Conservation (phyloP, 2,113 vertebrate species). For the Clarias magur region DNA sequence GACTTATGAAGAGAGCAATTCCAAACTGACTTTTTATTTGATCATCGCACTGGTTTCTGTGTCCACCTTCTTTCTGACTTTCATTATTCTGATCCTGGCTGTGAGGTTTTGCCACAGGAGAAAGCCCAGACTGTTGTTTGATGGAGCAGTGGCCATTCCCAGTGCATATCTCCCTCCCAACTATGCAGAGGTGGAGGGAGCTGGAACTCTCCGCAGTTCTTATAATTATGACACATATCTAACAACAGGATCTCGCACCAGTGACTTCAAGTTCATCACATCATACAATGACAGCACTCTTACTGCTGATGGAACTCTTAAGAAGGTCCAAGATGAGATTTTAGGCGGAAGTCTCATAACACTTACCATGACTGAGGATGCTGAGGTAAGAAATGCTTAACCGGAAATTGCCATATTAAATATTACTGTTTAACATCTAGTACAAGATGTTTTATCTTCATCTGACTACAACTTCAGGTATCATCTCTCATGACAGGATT, state of each 20-base stretch:
- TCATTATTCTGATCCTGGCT: too few relatives aligned
- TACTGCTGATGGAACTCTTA: slow-evolving; percentile 6
- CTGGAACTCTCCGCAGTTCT: slow-evolving; percentile 24
- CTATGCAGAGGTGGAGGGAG: too few relatives aligned
- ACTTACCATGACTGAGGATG: slow-evolving; percentile 4
- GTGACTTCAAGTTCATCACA: slow-evolving; percentile 45
- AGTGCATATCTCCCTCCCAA: too few relatives aligned
- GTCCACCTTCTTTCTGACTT: too few relatives aligned
- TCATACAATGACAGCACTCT: slow-evolving; percentile 46
- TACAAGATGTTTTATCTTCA: too few relatives aligned
- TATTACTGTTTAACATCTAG: too few relatives aligned
- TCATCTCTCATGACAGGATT: too few relatives aligned
- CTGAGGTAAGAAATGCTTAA: neutral
- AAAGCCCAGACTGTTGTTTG: too few relatives aligned
- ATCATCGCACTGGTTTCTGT: slow-evolving; percentile 38
- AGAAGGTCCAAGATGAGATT: neutral
- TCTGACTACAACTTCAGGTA: too few relatives aligned
- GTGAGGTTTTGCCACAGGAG: too few relatives aligned
- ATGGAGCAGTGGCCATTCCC: too few relatives aligned
- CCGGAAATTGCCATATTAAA: too few relatives aligned
- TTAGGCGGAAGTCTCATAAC: neutral
- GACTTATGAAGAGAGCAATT: neutral
- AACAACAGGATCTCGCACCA: slow-evolving; percentile 35
- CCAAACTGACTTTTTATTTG: slow-evolving; percentile 58
- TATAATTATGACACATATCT: neutral